These are phyloP conservation scores for Sitophilus oryzae DNA, from an alignment of 1,140 invertebrate species.

Conservation along the genomic window DNA sequence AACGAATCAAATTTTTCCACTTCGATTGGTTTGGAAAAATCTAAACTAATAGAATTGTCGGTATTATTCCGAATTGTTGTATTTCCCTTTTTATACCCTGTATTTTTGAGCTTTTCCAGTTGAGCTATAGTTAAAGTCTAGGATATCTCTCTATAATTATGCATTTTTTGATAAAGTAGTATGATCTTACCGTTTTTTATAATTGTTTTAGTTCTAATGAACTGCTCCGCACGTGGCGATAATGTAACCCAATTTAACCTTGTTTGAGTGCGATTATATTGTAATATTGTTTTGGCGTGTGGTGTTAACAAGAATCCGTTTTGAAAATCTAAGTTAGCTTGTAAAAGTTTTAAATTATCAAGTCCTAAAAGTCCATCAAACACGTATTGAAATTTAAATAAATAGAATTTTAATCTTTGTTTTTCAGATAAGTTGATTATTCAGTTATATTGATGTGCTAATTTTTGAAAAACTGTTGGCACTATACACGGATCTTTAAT, in stretches of 20 bases:
- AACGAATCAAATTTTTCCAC: conserved; percentile 11
- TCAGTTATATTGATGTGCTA: conserved; percentile 9
- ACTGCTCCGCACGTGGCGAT: no score
- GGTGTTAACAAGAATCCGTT: no score
- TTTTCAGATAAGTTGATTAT: no score
- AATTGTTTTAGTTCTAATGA: conserved; percentile 9
- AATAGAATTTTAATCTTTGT: no score
- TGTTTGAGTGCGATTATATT: conserved; percentile 3
- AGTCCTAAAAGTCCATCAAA: conserved; percentile 14
- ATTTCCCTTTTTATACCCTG: no score
- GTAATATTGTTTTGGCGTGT: conserved; percentile 1
- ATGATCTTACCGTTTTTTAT: conserved; percentile 15
- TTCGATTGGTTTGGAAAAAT: conserved; percentile 5
- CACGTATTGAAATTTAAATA: conserved; percentile 13
- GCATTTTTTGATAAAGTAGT: conserved; percentile 13
- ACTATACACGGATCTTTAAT: conserved; percentile 12
- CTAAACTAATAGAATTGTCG: conserved; percentile 1
- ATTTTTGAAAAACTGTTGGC: conserved; percentile 18
- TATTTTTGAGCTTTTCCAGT: conserved; percentile 3
- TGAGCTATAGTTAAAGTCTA: conserved; percentile 2
- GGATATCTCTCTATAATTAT: conserved; percentile 8
- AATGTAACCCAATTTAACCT: conserved; percentile 6
- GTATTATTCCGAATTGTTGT: conserved; percentile 15
- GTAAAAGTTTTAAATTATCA: no score
- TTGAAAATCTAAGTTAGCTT: no score